These are phyloP conservation scores for Plemyria rubiginata DNA, from an alignment of 2,888 invertebrate species.

Conservation along the genomic window DNA sequence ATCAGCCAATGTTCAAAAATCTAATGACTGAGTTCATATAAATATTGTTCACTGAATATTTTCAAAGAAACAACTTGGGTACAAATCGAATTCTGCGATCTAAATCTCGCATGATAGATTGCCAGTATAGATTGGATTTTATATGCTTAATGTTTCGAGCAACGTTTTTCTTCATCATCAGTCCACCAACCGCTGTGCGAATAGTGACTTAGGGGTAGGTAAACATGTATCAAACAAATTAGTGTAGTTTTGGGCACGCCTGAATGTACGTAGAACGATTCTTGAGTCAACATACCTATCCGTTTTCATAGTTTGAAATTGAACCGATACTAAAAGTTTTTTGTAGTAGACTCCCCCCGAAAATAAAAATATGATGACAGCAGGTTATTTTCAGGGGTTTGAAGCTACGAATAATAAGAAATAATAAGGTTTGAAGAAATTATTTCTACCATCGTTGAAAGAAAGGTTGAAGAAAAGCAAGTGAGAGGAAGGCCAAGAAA, in stretches of 20 bases:
- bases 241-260: conserved; percentile 24
- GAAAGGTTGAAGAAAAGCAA: too few species aligned
- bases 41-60: background rate
- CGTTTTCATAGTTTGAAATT: background rate
- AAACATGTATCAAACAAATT: conserved; percentile 31
- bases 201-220: conserved; percentile 24
- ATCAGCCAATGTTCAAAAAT: too few species aligned
- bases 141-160: conserved; percentile 8
- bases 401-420: too few species aligned
- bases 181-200: conserved; percentile 14
- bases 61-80: background rate
- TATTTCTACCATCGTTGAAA: too few species aligned
- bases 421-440: too few species aligned
- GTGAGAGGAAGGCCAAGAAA: too few species aligned
- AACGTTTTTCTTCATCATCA: conserved; percentile 14
- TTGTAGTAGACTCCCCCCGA: too few species aligned
- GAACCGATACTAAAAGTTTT: too few species aligned
- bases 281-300: conserved; percentile 16
- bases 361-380: too few species aligned
- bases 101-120: conserved; percentile 6
- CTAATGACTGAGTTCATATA: too few species aligned
- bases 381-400: too few species aligned
- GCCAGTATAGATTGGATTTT: conserved; percentile 4
- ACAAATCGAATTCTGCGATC: background rate
- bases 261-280: conserved; percentile 12